phyloP scores from a whole-genome alignment of 2,797 vertebrate species.

The Galagoides demidoff region DNA sequence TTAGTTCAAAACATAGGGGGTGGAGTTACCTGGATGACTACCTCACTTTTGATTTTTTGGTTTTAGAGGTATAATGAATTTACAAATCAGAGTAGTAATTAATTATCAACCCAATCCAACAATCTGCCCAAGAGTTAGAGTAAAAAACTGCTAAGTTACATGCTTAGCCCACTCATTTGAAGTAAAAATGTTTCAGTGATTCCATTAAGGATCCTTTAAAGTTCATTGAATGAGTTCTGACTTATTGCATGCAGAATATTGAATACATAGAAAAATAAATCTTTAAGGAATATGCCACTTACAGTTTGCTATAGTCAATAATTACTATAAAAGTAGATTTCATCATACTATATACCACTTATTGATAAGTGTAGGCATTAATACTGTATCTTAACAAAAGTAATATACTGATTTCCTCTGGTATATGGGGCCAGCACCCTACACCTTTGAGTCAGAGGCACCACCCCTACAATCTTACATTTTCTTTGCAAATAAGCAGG shows the following conservation, averaged over 20 bases:
- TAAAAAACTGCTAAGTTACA: no score
- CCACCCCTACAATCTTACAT: background rate
- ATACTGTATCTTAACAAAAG: background rate
- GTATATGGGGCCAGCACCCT: no score
- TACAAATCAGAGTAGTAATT: background rate
- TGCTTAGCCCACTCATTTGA: background rate
- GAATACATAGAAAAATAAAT: constrained; percentile 52
- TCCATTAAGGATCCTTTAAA: background rate
- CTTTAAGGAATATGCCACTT: background rate
- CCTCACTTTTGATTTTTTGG: constrained; percentile 33
- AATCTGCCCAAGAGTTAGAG: background rate
- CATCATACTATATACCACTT: background rate
- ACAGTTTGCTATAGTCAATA: background rate
- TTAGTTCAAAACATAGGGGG: constrained; percentile 36
- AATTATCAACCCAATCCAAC: background rate
- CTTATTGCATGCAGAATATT: constrained; percentile 25
- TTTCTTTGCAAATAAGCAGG: constrained; percentile 44
- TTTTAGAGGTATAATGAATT: background rate
- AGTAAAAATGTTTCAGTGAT: constrained; percentile 9
- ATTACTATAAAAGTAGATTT: background rate
- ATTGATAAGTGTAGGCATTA: background rate
- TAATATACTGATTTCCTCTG: background rate
- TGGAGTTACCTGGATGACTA: background rate
- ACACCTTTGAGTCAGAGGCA: no score
- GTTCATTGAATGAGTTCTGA: constrained; percentile 29